Evolutionary conservation across 2,113 vertebrate genomes (phyloP), one percentile per base, ranked within the genome.

Genomic region (Psophia crepitans): DNA sequence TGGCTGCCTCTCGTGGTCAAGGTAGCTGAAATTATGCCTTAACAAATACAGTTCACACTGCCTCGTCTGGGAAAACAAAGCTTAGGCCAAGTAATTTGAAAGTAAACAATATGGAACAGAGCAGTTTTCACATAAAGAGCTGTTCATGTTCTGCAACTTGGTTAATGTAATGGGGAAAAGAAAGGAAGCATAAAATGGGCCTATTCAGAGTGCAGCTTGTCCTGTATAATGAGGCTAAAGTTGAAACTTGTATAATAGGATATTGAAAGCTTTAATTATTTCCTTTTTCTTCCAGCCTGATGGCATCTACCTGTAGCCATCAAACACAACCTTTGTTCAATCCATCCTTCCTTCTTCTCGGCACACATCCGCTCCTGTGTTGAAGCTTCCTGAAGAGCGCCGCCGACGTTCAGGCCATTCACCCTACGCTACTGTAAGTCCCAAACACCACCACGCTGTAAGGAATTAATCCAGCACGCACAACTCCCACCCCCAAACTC

Each of bases 231-330:
- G 13, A 84, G 60, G 33, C 74, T 65, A 26, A 74, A 94, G 86
- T 5, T 7, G 12, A 83, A 64, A 44, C 12, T 18, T 8, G 12
- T 17, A 37, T 46, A 39, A 39, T 0, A 70, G 14, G 60, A 7
- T 60, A 96, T 53, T 39, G 90, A 93, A 76, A 84, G 48, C 56
- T 84, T 94, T 95, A 90, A 97, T 89, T 89, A 57, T 77, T 87
- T 86, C 75, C 43, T 77, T 73, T 60, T 63, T 46, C 58, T 73
- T 63, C 46, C 82, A 90, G 30, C 24, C 46, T 32, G 63, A 46
- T 19, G 51, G 95, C 75, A 87, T 70, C 68, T 68, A 56, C 57
- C 65, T 77, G 74, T 0, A 22, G 80, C 69, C 83, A 37, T 26
- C 22, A 32, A 43, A 46, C 19, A 15, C 0, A 24, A 92, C 82